phyloP scores from a whole-genome alignment of 2,888 invertebrate genomes.

The Leptinotarsa juncta region DNA sequence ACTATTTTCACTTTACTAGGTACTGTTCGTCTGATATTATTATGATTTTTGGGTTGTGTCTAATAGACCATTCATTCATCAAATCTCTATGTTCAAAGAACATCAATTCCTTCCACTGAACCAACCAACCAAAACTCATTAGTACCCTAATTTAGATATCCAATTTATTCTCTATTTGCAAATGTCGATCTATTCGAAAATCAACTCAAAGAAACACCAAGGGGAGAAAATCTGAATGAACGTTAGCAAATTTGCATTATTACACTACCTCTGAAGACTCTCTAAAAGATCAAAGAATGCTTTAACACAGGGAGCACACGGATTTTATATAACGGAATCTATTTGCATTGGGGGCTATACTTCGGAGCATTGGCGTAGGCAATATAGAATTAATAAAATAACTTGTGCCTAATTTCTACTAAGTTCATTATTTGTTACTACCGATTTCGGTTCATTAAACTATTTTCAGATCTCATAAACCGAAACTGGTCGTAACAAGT shows the following conservation, averaged over 20 bases:
- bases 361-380: constrained; percentile 11
- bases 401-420: too few relatives aligned
- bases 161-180: constrained; percentile 7
- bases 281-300: constrained; percentile 32
- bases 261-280: constrained; percentile 34
- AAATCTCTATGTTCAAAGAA: too few relatives aligned
- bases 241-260: constrained; percentile 35
- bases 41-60: too few relatives aligned
- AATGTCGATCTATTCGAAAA: neutral
- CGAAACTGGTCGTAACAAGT: too few relatives aligned
- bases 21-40: too few relatives aligned
- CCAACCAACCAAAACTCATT: neutral
- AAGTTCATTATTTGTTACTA: too few relatives aligned
- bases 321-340: constrained; percentile 16
- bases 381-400: too few relatives aligned
- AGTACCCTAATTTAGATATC: neutral
- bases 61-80: too few relatives aligned
- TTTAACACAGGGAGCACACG: constrained; percentile 22
- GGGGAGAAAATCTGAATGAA: constrained; percentile 29
- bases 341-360: constrained; percentile 12
- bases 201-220: neutral
- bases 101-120: too few relatives aligned
- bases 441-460: too few relatives aligned
- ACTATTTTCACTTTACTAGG: too few relatives aligned
- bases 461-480: too few relatives aligned